Conservation (phyloP, 1,140 invertebrate genomes). For the Drosophila melanica region DNA sequence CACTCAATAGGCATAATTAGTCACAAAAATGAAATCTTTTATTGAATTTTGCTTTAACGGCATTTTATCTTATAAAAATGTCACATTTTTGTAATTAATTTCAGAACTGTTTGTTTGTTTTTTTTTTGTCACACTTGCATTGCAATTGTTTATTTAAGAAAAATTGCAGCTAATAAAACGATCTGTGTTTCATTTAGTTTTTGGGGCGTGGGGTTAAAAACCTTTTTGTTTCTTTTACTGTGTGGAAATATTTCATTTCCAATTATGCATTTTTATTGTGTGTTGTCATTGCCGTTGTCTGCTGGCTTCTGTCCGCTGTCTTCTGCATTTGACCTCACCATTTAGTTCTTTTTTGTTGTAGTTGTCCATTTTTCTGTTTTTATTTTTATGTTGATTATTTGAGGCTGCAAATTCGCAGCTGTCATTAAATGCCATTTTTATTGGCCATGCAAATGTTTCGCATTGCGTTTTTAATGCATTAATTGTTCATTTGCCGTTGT, state of each 20-base stretch:
- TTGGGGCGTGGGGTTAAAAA: too few relatives aligned
- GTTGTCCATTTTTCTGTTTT: constrained; percentile 5
- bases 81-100: too few relatives aligned
- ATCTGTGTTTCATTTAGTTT: constrained; percentile 1
- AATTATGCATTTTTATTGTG: constrained; percentile 37
- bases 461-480: constrained; percentile 72
- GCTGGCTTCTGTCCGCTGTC: constrained; percentile 7
- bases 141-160: neutral
- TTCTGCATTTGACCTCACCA: neutral
- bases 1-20: too few relatives aligned
- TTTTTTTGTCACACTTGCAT: neutral
- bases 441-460: constrained; percentile 65
- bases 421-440: constrained; percentile 72
- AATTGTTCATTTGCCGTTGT: constrained; percentile 51
- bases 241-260: constrained; percentile 4
- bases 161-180: constrained; percentile 1
- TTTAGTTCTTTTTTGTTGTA: constrained; percentile 28
- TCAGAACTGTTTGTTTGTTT: neutral
- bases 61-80: too few relatives aligned
- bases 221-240: constrained; percentile 15
- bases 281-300: constrained; percentile 15
- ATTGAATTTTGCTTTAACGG: too few relatives aligned
- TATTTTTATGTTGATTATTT: constrained; percentile 73
- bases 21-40: too few relatives aligned
- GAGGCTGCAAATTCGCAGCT: constrained; percentile 70